Evolutionary conservation across 1,140 invertebrate genomes (phyloP).

Genomic region (Drosophila kohkoa): DNA sequence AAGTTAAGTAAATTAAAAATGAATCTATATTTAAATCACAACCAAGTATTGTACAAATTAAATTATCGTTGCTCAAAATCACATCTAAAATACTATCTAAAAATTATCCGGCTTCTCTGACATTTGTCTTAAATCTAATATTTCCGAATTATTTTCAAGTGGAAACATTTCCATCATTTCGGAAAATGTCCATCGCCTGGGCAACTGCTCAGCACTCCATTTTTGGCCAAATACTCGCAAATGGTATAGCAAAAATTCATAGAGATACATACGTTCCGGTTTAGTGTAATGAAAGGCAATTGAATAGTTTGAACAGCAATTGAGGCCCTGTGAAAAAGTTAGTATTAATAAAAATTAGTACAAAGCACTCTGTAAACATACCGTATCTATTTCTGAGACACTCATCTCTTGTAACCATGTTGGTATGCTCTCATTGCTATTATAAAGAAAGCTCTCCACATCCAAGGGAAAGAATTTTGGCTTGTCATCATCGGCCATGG

Average conservation of each 20-base stretch:
- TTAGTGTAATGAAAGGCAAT: conserved; percentile 68
- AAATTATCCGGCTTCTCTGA: conserved; percentile 63
- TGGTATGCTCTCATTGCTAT: conserved; percentile 51
- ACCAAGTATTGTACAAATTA: not conserved
- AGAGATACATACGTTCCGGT: conserved; percentile 64
- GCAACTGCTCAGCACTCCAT: conserved; percentile 9
- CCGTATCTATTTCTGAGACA: conserved; percentile 39
- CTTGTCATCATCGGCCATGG: conserved; percentile 39
- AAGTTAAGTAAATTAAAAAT: conserved; percentile 2
- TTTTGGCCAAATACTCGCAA: conserved; percentile 39
- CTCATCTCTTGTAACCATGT: conserved; percentile 64
- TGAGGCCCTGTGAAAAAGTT: conserved; percentile 33
- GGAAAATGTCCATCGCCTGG: conserved; percentile 9
- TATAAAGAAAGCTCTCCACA: conserved; percentile 87
- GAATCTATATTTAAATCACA: conserved; percentile 20
- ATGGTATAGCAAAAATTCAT: conserved; percentile 67
- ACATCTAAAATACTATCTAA: conserved; percentile 27
- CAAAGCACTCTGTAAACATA: conserved; percentile 10
- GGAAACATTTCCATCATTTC: conserved; percentile 60
- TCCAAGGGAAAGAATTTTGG: conserved; percentile 64
- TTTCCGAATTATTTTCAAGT: conserved; percentile 54
- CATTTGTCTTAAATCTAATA: conserved; percentile 61
- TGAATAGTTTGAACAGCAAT: conserved; percentile 67
- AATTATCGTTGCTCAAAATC: not conserved
- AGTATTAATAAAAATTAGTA: not conserved